Conservation (phyloP, 2,888 invertebrate species). For the Epicampocera succincta region DNA sequence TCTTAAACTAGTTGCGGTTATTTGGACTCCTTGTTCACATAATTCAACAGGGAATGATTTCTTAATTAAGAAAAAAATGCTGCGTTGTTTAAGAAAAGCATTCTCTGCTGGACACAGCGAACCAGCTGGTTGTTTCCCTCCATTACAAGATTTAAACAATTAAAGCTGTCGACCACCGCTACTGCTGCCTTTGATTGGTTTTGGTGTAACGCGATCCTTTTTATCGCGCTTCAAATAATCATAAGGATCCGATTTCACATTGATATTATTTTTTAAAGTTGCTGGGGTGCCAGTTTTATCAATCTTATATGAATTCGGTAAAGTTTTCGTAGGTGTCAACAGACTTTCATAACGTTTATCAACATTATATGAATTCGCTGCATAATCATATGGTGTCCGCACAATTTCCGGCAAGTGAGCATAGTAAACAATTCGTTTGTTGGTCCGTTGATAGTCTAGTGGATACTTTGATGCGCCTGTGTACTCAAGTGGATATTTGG, state of each 20-base stretch:
- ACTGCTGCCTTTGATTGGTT: conserved; percentile 65
- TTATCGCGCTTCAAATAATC: conserved; percentile 76
- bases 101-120: too few species aligned
- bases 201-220: conserved; percentile 74
- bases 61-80: too few species aligned
- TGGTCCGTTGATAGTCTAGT: conserved; percentile 67
- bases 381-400: conserved; percentile 82
- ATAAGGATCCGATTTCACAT: conserved; percentile 69
- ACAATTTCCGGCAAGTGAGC: conserved; percentile 87
- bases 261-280: conserved; percentile 58
- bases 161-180: conserved; percentile 59
- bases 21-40: not conserved
- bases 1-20: conserved; percentile 41
- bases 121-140: too few species aligned
- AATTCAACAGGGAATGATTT: too few species aligned
- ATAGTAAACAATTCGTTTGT: conserved; percentile 86
- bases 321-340: conserved; percentile 54
- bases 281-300: conserved; percentile 67
- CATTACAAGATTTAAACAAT: not conserved
- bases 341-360: conserved; percentile 74
- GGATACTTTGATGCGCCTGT: conserved; percentile 52
- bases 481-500: conserved; percentile 72
- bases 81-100: too few species aligned
- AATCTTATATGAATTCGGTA: conserved; percentile 68
- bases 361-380: conserved; percentile 76